Evolutionary conservation across 2,797 vertebrate species (phyloP).

Genomic region (Sebastes umbrosus): DNA sequence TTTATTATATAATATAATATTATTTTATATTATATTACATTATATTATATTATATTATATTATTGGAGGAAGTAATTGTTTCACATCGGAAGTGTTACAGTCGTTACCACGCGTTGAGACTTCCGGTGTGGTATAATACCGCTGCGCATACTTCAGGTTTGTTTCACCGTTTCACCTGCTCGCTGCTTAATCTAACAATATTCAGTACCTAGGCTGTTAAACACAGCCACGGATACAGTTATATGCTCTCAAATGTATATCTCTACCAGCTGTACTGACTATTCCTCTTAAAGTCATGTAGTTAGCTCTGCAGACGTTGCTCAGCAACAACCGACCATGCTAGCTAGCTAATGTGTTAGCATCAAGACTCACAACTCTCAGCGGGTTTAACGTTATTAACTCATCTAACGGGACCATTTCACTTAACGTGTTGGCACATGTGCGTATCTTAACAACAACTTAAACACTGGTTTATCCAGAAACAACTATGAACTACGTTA

Average conservation of each 20-base stretch:
- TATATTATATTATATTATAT: background rate
- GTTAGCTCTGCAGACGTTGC: conserved; percentile 7
- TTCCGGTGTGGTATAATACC: conserved; percentile 70
- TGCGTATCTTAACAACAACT: no score
- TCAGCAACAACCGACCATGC: conserved; percentile 1
- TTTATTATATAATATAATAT: no score
- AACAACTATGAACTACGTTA: background rate
- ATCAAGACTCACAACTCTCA: background rate
- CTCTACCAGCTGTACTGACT: rapidly evolving
- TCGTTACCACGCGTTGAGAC: background rate
- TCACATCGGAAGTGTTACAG: conserved; percentile 23
- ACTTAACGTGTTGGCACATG: rapidly evolving
- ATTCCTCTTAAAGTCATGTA: rapidly evolving
- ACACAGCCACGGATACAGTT: rapidly evolving
- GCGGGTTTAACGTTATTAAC: background rate
- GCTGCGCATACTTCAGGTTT: conserved; percentile 79
- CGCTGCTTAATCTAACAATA: background rate
- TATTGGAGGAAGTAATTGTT: conserved; percentile 24
- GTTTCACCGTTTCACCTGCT: conserved; percentile 34
- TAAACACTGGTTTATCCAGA: background rate
- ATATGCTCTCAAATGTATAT: rapidly evolving
- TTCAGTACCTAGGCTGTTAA: background rate
- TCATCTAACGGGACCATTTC: rapidly evolving
- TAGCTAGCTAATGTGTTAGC: conserved; percentile 48
- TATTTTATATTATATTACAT: background rate